Conservation (phyloP, 2,797 vertebrate genomes). For the Acrocephalus scirpaceus region DNA sequence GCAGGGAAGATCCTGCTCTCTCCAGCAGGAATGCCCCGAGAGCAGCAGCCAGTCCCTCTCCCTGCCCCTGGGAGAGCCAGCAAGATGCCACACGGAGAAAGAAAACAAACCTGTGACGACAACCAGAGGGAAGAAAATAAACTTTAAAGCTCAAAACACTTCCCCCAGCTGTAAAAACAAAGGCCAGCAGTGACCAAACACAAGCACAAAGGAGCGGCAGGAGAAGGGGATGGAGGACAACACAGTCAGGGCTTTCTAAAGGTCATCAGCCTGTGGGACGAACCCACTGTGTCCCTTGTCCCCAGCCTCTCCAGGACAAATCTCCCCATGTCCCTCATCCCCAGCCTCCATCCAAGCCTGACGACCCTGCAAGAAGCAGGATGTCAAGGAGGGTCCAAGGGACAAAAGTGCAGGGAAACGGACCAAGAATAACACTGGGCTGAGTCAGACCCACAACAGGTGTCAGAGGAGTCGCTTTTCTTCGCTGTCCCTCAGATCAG, state of each 20-base stretch:
- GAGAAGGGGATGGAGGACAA: background rate
- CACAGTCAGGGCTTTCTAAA: background rate
- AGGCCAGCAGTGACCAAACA: slow-evolving; percentile 44
- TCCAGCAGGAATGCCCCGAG: background rate
- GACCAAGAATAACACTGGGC: background rate
- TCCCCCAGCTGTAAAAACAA: slow-evolving; percentile 74
- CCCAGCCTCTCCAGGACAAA: background rate
- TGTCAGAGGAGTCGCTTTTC: background rate
- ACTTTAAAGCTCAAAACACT: slow-evolving; percentile 63
- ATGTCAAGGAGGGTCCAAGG: background rate
- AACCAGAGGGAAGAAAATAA: slow-evolving; percentile 62
- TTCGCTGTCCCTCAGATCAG: background rate
- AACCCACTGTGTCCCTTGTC: background rate
- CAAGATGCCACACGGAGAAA: slow-evolving; percentile 51
- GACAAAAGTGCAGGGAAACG: background rate
- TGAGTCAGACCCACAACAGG: background rate
- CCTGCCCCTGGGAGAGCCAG: slow-evolving; percentile 3
- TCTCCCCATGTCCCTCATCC: background rate
- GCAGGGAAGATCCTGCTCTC: background rate
- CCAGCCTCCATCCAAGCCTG: background rate
- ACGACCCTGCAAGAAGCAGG: background rate
- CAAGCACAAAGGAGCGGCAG: slow-evolving; percentile 36
- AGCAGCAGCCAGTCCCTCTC: background rate
- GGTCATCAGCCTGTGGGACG: background rate
- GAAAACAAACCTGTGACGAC: slow-evolving; percentile 65